Evolutionary conservation across 2,113 vertebrate species (phyloP).

Genomic region (Oncorhynchus tshawytscha): DNA sequence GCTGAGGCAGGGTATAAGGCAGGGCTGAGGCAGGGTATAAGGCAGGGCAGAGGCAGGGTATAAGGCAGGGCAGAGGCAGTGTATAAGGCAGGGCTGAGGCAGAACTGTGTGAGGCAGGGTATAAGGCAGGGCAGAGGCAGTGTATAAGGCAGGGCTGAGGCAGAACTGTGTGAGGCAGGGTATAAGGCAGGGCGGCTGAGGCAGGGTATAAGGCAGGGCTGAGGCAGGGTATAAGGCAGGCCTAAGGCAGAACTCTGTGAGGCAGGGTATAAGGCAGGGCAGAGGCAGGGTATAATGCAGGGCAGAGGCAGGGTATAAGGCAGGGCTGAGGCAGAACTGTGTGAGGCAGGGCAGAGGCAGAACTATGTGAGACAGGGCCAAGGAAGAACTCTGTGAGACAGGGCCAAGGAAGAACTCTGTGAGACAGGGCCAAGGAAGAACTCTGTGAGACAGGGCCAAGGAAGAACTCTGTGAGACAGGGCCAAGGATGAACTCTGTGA

Average conservation of each 20-base stretch:
- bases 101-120: too few relatives aligned
- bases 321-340: too few relatives aligned
- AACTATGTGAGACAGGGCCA: too few relatives aligned
- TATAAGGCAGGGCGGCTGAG: constrained; percentile 49
- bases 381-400: constrained; percentile 19
- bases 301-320: too few relatives aligned
- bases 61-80: too few relatives aligned
- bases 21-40: too few relatives aligned
- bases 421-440: constrained; percentile 43
- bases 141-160: too few relatives aligned
- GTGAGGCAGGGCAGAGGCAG: neutral
- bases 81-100: too few relatives aligned
- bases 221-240: constrained; percentile 1
- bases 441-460: constrained; percentile 26
- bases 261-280: constrained; percentile 5
- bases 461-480: constrained; percentile 32
- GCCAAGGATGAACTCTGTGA: neutral
- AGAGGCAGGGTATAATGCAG: too few relatives aligned
- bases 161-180: neutral
- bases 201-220: constrained; percentile 43
- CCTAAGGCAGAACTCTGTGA: constrained; percentile 18
- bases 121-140: too few relatives aligned
- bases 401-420: neutral
- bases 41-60: too few relatives aligned
- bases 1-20: too few relatives aligned